Evolutionary conservation across 2,113 vertebrate genomes (phyloP), one percentile per base, ranked within the genome.

Genomic region (Cranoglanis bouderius): DNA sequence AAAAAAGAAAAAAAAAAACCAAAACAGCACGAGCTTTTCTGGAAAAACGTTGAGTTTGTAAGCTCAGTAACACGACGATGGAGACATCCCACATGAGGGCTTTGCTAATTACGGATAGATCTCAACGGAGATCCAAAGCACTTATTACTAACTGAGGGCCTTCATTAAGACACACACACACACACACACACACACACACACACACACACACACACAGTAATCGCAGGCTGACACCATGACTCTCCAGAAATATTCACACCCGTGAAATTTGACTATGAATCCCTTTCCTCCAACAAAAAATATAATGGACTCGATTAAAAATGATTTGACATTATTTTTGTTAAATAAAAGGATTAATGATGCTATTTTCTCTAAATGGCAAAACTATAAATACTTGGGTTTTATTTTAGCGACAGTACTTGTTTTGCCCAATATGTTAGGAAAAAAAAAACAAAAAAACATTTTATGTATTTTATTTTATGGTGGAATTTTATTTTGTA

Each of bases 171-270:
- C 70, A 72, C 35, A 72, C 67, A 75, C 72, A 74, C 70, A 53
- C 78, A 57, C 80, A 82, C 72, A 75, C 70, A 74, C 70, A 24
- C 38, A 40, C 70, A 74, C 72, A 40, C 38, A 35, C 63, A 67
- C n/a, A 63, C 63, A 65, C 61, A 65, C 61, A 65, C 67, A 38
- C 67, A 72, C 32, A 72, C 67, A n/a, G 3, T 32, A 63, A 29
- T 29, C 29, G 61, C 7, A n/a, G 16, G 7, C 35, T 38, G 14
- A 72, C 14, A 35, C 67, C 14, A 35, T 72, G 67, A 35, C 5
- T 72, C 35, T 74, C 16, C 21, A 40, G 8, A 74, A 74, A 74
- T 40, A 74, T 40, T 74, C 18, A 6, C 35, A 74, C 70, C 18
- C 35, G 21, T 72, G 18, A 19, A 70, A 70, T 38, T 72, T 72